Percentiles rank a stretch among this genome's conserved stretches.
phyloP scores from a whole-genome alignment of 2,888 invertebrate species.

The Cheilosia soror region DNA sequence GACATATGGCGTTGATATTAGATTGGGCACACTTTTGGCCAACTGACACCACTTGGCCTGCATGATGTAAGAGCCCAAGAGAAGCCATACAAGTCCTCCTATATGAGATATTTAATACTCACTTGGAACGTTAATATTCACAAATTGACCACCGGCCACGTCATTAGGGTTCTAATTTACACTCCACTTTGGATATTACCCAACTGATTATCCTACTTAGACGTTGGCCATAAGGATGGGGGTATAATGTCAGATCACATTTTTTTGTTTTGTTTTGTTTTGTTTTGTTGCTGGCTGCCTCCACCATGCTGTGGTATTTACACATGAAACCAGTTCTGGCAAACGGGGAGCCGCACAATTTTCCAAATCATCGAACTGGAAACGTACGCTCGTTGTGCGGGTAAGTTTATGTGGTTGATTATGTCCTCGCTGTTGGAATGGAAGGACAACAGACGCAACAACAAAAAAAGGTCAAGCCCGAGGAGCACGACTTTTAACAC shows the following conservation, averaged over 20 bases:
- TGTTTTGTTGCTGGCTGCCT: not conserved
- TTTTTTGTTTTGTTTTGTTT: slow-evolving; percentile 5
- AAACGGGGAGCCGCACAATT: slow-evolving; percentile 64
- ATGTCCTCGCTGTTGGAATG: slow-evolving; percentile 50
- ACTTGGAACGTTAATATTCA: slow-evolving; percentile 48
- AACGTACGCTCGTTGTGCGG: slow-evolving; percentile 68
- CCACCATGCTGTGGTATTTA: slow-evolving; percentile 45
- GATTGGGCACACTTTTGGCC: slow-evolving; percentile 74
- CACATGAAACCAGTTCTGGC: slow-evolving; percentile 62
- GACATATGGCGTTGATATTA: slow-evolving; percentile 71
- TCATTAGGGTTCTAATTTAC: slow-evolving; percentile 70
- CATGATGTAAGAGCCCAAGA: slow-evolving; percentile 52
- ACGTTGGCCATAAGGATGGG: slow-evolving; percentile 24
- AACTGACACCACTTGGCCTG: slow-evolving; percentile 62
- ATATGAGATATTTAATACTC: slow-evolving; percentile 57
- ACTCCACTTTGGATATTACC: slow-evolving; percentile 58
- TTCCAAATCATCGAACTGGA: slow-evolving; percentile 73
- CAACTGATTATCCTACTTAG: slow-evolving; percentile 63
- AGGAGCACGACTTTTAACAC: slow-evolving; percentile 72
- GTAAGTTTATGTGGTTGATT: slow-evolving; percentile 52
- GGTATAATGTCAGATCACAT: not conserved
- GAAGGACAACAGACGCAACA: slow-evolving; percentile 26
- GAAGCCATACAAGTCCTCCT: slow-evolving; percentile 57
- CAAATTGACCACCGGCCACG: slow-evolving; percentile 66
- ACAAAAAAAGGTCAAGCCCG: slow-evolving; percentile 34